phyloP scores from a whole-genome alignment of 2,113 vertebrate species.

The Aptenodytes patagonicus region DNA sequence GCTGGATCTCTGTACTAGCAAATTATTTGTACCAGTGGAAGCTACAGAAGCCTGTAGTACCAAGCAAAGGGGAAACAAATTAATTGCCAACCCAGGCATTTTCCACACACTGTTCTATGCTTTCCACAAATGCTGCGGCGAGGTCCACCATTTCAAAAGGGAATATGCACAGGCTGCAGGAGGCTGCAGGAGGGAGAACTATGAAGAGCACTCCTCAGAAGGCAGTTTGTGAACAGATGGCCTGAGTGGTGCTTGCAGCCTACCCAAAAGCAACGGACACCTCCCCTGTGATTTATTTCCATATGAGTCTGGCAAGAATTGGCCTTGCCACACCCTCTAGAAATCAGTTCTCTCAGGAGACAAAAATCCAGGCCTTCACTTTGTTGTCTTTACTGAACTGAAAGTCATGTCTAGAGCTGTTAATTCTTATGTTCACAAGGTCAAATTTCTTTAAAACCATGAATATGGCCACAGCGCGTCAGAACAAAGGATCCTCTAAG shows the following conservation, averaged over 20 bases:
- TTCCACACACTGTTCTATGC: not conserved
- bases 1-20: not conserved
- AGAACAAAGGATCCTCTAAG: not conserved
- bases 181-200: not conserved
- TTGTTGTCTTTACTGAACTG: not conserved
- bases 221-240: not conserved
- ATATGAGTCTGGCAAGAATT: not conserved
- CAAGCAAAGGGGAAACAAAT: not conserved
- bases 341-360: not conserved
- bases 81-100: not conserved
- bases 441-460: not conserved
- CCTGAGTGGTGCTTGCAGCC: not conserved
- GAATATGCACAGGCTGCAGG: not conserved
- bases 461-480: not conserved
- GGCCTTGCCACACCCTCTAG: not conserved
- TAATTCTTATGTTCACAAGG: not conserved
- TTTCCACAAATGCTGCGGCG: fast-evolving
- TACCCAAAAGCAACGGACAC: not conserved
- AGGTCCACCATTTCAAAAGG: not conserved
- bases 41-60: not conserved
- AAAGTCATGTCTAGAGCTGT: not conserved
- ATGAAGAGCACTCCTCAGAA: not conserved
- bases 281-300: not conserved
- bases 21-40: not conserved
- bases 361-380: not conserved